Evolutionary conservation across 2,888 invertebrate genomes (phyloP).

Genomic region (Agrotis ipsilon): DNA sequence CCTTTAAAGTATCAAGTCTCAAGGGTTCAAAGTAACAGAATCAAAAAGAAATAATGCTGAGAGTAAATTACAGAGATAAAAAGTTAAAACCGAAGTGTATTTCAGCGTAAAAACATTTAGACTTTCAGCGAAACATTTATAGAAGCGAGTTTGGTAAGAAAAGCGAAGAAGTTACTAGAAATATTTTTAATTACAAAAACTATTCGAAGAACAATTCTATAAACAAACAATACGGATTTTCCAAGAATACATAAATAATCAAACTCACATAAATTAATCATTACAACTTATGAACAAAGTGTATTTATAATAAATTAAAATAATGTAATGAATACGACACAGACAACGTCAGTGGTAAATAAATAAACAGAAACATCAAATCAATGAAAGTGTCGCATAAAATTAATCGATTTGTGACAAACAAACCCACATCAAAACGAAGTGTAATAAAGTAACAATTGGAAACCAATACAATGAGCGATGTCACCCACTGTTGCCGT

Average conservation of each 20-base stretch:
- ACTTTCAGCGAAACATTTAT: conserved; percentile 26
- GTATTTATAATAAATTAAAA: conserved; percentile 50
- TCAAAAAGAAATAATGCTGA: conserved; percentile 38
- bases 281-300: conserved; percentile 36
- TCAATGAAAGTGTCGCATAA: conserved; percentile 61
- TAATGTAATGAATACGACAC: conserved; percentile 30
- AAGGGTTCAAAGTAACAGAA: conserved; percentile 21
- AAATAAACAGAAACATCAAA: conserved; percentile 41
- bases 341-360: conserved; percentile 24
- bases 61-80: conserved; percentile 20
- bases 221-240: conserved; percentile 32
- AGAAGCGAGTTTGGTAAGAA: conserved; percentile 1
- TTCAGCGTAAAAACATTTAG: neutral
- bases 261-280: conserved; percentile 29
- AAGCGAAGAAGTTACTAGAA: conserved; percentile 1
- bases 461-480: conserved; percentile 48
- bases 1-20: conserved; percentile 15
- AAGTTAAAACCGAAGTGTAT: neutral
- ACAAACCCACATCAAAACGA: conserved; percentile 30
- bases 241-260: conserved; percentile 25
- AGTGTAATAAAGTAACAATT: conserved; percentile 52
- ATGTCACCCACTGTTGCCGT: conserved; percentile 46
- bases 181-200: conserved; percentile 2
- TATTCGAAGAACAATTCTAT: conserved; percentile 6
- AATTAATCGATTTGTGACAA: conserved; percentile 58